phyloP scores from a whole-genome alignment of 2,797 vertebrate species.

The Brachyrhaphis roseni region DNA sequence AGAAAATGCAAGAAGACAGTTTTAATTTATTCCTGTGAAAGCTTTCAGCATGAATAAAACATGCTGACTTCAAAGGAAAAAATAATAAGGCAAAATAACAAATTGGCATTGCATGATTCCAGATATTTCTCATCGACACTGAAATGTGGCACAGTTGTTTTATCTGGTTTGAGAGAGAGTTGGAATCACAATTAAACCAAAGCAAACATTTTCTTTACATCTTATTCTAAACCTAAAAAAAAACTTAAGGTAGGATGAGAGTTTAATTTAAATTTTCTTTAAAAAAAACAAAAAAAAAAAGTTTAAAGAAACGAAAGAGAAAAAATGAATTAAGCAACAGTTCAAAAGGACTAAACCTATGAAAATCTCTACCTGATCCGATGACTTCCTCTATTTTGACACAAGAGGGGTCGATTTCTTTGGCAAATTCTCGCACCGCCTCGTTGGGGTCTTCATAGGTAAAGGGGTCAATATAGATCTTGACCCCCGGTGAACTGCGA shows the following conservation, averaged over 20 bases:
- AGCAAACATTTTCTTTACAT: background rate
- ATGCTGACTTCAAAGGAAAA: slow-evolving; percentile 74
- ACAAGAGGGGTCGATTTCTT: slow-evolving; percentile 95
- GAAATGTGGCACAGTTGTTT: slow-evolving; percentile 33
- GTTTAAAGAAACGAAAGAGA: background rate
- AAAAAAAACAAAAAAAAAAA: too few relatives aligned
- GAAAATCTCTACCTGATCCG: slow-evolving; percentile 86
- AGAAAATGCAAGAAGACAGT: slow-evolving; percentile 59
- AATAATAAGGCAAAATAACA: slow-evolving; percentile 62
- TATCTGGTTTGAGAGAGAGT: slow-evolving; percentile 31
- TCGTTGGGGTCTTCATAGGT: slow-evolving; percentile 96
- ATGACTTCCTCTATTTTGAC: slow-evolving; percentile 98
- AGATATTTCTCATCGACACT: slow-evolving; percentile 59
- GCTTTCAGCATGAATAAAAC: slow-evolving; percentile 76
- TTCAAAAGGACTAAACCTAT: background rate
- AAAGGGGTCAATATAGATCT: slow-evolving; percentile 98
- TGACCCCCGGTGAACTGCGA: slow-evolving; percentile 90
- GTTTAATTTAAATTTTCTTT: background rate
- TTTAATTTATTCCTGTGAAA: slow-evolving; percentile 73
- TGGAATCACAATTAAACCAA: slow-evolving; percentile 47
- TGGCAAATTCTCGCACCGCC: slow-evolving; percentile 93
- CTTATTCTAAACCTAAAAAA: background rate
- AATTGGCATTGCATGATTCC: slow-evolving; percentile 49
- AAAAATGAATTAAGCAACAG: background rate
- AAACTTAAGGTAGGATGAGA: background rate